These are phyloP conservation scores for Heptranchias perlo DNA, from an alignment of 2,113 vertebrate genomes.

Conservation along the genomic window DNA sequence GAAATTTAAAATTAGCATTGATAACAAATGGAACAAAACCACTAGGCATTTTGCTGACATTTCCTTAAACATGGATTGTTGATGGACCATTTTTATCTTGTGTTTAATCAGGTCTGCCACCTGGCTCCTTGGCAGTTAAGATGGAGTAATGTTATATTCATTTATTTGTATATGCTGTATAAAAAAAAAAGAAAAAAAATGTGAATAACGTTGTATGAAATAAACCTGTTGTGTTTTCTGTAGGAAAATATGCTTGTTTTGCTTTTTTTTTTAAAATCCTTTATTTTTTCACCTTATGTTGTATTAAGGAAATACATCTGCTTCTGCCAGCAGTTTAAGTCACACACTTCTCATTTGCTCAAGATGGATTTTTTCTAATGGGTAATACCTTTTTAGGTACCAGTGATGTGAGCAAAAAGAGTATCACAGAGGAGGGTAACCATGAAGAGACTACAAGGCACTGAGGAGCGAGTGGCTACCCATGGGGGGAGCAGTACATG, in stretches of 20 bases:
- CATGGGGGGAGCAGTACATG: background rate
- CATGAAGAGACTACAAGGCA: background rate
- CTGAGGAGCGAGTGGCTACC: background rate
- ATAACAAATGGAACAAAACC: constrained; percentile 43
- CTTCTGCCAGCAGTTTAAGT: background rate
- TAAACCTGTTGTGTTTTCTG: constrained; percentile 65
- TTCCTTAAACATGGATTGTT: constrained; percentile 53
- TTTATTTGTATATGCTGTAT: constrained; percentile 68
- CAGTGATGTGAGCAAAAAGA: background rate
- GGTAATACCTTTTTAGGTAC: background rate
- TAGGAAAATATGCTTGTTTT: constrained; percentile 44
- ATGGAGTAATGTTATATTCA: constrained; percentile 67
- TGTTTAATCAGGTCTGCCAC: constrained; percentile 50
- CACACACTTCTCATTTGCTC: background rate
- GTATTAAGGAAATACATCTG: no score
- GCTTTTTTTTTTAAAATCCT: background rate
- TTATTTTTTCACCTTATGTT: background rate
- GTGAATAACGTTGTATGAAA: constrained; percentile 74
- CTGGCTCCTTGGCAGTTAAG: constrained; percentile 59
- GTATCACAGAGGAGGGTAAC: background rate
- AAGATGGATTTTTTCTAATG: background rate
- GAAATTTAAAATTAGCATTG: background rate
- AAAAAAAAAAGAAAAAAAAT: constrained; percentile 57
- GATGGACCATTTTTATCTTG: constrained; percentile 56
- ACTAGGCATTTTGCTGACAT: constrained; percentile 50